Evolutionary conservation across 1,140 invertebrate genomes (phyloP).

Genomic region (Drosophila littoralis): DNA sequence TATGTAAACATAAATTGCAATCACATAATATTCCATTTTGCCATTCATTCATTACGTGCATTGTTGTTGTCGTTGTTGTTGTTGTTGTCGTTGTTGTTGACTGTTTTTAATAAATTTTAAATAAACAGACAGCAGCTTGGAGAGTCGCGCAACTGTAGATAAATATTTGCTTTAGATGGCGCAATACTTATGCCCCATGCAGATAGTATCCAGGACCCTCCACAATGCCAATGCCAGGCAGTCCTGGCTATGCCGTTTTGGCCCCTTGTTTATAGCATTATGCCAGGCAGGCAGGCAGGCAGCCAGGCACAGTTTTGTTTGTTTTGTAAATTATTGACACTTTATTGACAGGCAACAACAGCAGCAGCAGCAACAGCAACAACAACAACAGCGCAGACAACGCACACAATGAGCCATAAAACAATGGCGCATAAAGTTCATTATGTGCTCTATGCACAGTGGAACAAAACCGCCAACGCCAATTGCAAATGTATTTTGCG

Average conservation of each 20-base stretch:
- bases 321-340: conserved; percentile 83
- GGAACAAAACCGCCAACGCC: conserved; percentile 41
- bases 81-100: conserved; percentile 43
- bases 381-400: background rate
- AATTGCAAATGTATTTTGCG: conserved; percentile 19
- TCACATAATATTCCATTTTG: conserved; percentile 64
- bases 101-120: conserved; percentile 80
- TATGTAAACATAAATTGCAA: conserved; percentile 78
- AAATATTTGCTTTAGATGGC: conserved; percentile 79
- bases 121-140: conserved; percentile 59
- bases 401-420: conserved; percentile 42
- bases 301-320: conserved; percentile 60
- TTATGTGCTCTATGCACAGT: conserved; percentile 64
- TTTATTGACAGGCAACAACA: conserved; percentile 68
- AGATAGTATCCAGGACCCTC: conserved; percentile 2
- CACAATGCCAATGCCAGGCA: conserved; percentile 4
- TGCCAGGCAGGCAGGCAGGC: conserved; percentile 40
- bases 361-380: conserved; percentile 16
- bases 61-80: conserved; percentile 14
- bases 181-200: conserved; percentile 38
- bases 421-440: conserved; percentile 58
- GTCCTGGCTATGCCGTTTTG: conserved; percentile 1
- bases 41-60: conserved; percentile 19
- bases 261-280: conserved; percentile 58
- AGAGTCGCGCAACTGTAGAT: conserved; percentile 47